phyloP scores from a whole-genome alignment of 2,888 invertebrate genomes.

The Scaptomyza polygonia region DNA sequence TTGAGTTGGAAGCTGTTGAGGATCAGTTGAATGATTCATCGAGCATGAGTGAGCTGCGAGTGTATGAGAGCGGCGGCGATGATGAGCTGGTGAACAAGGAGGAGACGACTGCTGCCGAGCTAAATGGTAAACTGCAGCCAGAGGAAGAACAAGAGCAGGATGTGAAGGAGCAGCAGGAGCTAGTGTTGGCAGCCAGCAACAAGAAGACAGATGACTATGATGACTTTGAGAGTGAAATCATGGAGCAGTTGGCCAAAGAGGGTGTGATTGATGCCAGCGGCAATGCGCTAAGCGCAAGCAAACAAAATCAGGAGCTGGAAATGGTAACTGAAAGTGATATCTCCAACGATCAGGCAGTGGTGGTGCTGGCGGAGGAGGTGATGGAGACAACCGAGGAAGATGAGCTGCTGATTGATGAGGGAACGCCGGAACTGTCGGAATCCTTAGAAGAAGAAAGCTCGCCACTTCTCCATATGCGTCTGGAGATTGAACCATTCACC shows the following conservation, averaged over 20 bases:
- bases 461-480: background rate
- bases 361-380: background rate
- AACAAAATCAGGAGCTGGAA: slow-evolving; percentile 5
- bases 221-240: slow-evolving; percentile 63
- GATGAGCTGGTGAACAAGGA: background rate
- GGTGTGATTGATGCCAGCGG: slow-evolving; percentile 63
- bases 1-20: slow-evolving; percentile 10
- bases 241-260: slow-evolving; percentile 58
- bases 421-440: background rate
- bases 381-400: slow-evolving; percentile 7
- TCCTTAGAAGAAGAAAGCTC: background rate
- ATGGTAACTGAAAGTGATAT: slow-evolving; percentile 30
- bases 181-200: slow-evolving; percentile 1
- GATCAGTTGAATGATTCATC: slow-evolving; percentile 41
- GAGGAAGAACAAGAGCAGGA: background rate
- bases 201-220: slow-evolving; percentile 44
- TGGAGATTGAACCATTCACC: slow-evolving; percentile 24
- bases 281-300: slow-evolving; percentile 64
- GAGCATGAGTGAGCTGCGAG: slow-evolving; percentile 63
- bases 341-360: slow-evolving; percentile 6
- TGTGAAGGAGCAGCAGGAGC: background rate
- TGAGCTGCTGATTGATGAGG: background rate
- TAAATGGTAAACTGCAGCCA: background rate
- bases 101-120: background rate
- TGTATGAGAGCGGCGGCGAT: slow-evolving; percentile 69